phyloP scores from a whole-genome alignment of 2,888 invertebrate species.

The Agrochola circellaris region DNA sequence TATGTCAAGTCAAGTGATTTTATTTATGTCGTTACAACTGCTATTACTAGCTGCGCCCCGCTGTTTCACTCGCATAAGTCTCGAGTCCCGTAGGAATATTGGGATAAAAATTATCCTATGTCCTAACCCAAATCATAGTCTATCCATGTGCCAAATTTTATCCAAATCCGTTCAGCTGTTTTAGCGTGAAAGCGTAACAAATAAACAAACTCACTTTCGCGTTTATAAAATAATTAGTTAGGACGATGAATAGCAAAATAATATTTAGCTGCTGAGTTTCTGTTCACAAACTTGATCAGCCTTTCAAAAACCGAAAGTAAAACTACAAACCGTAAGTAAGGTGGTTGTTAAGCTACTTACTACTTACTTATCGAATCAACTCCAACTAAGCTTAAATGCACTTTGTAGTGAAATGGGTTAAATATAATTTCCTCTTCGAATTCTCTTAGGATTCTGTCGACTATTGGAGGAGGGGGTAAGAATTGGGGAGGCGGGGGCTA shows the following conservation, averaged over 20 bases:
- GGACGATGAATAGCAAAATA: neutral
- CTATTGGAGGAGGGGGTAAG: neutral
- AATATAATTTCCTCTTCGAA: constrained; percentile 33
- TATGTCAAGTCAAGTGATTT: too few relatives aligned
- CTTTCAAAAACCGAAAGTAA: neutral
- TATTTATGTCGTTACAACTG: too few relatives aligned
- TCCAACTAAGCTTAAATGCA: constrained; percentile 38
- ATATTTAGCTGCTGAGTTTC: neutral
- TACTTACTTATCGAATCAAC: constrained; percentile 32
- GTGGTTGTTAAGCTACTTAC: constrained; percentile 18
- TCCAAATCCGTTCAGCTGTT: too few relatives aligned
- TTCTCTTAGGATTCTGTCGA: constrained; percentile 24
- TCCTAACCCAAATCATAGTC: too few relatives aligned
- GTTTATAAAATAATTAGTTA: too few relatives aligned
- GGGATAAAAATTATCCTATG: too few relatives aligned
- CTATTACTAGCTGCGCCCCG: too few relatives aligned
- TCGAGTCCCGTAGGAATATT: too few relatives aligned
- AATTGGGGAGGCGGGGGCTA: neutral
- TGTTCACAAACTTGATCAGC: constrained; percentile 9
- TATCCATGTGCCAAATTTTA: too few relatives aligned
- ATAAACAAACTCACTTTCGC: too few relatives aligned
- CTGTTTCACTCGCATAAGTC: too few relatives aligned
- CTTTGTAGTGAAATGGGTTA: constrained; percentile 28
- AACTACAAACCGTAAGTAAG: constrained; percentile 1
- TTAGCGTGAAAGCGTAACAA: too few relatives aligned